Base-by-base conservation (phyloP, 2,797 vertebrate species). In the Leptatherina wallacei region DNA sequence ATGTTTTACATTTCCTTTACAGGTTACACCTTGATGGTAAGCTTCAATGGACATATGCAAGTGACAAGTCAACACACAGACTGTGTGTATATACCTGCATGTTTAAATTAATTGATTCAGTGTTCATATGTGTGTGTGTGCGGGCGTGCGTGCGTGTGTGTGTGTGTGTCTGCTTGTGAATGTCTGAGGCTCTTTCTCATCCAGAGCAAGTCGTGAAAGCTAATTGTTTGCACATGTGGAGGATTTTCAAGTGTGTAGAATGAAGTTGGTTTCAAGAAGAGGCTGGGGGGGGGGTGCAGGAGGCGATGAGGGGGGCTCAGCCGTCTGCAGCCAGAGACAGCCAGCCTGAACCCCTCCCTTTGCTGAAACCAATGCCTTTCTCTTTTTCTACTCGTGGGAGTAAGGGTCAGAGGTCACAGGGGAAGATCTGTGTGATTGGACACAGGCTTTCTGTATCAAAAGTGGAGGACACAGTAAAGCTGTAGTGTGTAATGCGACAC, bases 221-320 rank as follows among this genome's bases (percentile, higher is more conserved):
- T 94, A 94, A 95, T 94, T 92, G 90, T 82, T 93, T 93, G 80
- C 94, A 94, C 89, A 94, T 95, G 94, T 94, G 91, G 80, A 90
- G 77, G 83, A 91, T 93, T 93, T 93, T 93, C 84, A 91, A 93
- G 91, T 91, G 90, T 94, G 94, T 91, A 91, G 83, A 91, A 91
- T 90, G 86, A 91, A 92, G 90, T 86, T 89, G 86, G 87, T 87
- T 90, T 93, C 85, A 86, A 91, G 90, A 91, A 83, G 75, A 86
- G 58, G 64, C 9, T 32, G 40, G 54, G 32, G 24, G 24, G 24
- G 24, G 24, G 24, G 24, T 27, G 24, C 24, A 7, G 22, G 11
- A 16, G n/a, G 10, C 2, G 32, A 3, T 13, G 35, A 13, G 42
- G 47, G 12, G 58, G 56, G 61, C 47, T 60, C 61, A 66, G 85